Conservation (phyloP, 1,140 invertebrate species). For the Paramacrobiotus metropolitanus region DNA sequence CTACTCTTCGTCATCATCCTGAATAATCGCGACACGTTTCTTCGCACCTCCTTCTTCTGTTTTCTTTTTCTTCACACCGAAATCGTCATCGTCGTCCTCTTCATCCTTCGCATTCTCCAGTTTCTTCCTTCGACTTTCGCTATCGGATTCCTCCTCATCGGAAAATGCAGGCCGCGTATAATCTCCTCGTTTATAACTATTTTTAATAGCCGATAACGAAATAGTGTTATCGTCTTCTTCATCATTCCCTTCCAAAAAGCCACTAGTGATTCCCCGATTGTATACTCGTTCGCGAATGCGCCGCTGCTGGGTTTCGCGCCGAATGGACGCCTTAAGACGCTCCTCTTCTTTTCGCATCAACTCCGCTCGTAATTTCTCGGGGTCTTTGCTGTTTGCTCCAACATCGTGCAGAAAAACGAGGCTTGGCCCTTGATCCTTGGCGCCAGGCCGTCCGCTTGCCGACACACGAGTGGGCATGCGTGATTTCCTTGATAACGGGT, state of each 20-base stretch:
- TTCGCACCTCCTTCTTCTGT: background rate
- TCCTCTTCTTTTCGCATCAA: slow-evolving; percentile 93
- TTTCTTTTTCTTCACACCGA: slow-evolving; percentile 1
- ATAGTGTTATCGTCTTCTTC: slow-evolving; percentile 73
- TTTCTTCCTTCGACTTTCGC: slow-evolving; percentile 43
- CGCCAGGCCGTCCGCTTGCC: background rate
- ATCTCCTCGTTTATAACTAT: slow-evolving; percentile 54
- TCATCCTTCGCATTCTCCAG: slow-evolving; percentile 46
- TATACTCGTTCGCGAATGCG: slow-evolving; percentile 30
- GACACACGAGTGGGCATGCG: background rate
- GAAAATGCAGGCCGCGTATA: slow-evolving; percentile 46
- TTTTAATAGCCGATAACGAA: slow-evolving; percentile 77
- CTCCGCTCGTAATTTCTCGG: slow-evolving; percentile 64
- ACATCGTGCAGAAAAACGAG: background rate
- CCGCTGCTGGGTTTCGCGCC: slow-evolving; percentile 38
- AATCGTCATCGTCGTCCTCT: slow-evolving; percentile 50
- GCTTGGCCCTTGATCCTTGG: background rate
- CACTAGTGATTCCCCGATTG: background rate
- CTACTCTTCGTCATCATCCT: background rate
- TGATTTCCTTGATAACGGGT: background rate
- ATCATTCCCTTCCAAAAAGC: slow-evolving; percentile 39
- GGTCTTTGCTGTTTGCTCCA: slow-evolving; percentile 66
- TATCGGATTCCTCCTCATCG: slow-evolving; percentile 66
- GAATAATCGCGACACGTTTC: background rate
- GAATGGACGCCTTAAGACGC: slow-evolving; percentile 55